A percentile compares a stretch with the other conserved stretches of the same genome.
phyloP scores from a whole-genome alignment of 1,140 invertebrate genomes.

The Ceratina calcarata region DNA sequence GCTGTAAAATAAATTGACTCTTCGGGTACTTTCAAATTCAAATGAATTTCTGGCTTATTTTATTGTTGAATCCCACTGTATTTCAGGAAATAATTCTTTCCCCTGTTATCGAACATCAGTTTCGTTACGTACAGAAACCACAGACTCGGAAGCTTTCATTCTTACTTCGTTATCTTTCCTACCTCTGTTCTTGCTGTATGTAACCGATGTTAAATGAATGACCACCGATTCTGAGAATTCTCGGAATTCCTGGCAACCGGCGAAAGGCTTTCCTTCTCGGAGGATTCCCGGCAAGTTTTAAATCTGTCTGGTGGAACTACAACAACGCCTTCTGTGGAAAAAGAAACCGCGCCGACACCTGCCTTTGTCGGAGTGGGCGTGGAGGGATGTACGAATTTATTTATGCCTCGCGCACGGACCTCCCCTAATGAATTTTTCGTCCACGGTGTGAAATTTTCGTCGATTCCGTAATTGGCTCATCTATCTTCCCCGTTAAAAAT shows the following conservation, averaged over 20 bases:
- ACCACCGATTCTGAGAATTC: constrained; percentile 43
- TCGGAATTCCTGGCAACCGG: constrained; percentile 36
- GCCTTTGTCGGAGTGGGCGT: constrained; percentile 62
- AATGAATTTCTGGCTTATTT: too few species aligned
- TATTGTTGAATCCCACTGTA: too few species aligned
- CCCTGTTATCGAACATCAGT: constrained; percentile 28
- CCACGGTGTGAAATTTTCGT: constrained; percentile 71
- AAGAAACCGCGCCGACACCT: constrained; percentile 57
- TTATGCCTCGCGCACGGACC: constrained; percentile 61
- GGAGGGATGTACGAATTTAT: constrained; percentile 60
- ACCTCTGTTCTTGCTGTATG: constrained; percentile 17
- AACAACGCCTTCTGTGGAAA: constrained; percentile 23
- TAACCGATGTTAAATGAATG: constrained; percentile 31
- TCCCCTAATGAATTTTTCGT: constrained; percentile 70
- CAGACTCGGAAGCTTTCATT: background rate
- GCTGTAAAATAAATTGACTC: too few species aligned
- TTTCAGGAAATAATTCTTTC: background rate
- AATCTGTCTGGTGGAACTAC: constrained; percentile 36
- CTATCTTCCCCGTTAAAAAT: constrained; percentile 62
- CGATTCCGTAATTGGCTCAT: constrained; percentile 71
- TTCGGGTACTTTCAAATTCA: too few species aligned
- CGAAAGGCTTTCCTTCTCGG: constrained; percentile 45
- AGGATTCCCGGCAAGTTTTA: constrained; percentile 50
- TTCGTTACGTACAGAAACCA: background rate
- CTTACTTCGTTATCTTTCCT: constrained; percentile 41